Evolutionary conservation across 1,140 invertebrate genomes (phyloP).

Genomic region (Magallana ariakensis): DNA sequence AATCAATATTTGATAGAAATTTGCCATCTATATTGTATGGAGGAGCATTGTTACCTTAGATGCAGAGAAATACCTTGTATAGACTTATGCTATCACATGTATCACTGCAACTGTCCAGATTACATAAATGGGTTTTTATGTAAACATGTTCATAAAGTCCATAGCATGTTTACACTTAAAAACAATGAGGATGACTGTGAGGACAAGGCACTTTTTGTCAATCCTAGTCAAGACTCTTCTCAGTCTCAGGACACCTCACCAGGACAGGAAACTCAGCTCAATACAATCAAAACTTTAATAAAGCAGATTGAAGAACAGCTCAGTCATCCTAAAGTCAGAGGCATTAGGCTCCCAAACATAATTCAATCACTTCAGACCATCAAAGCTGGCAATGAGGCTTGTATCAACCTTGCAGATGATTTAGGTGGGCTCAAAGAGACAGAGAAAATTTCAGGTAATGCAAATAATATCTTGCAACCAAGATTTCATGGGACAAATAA

Average conservation of each 20-base stretch:
- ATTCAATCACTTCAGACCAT: constrained; percentile 22
- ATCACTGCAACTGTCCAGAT: constrained; percentile 30
- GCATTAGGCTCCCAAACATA: constrained; percentile 15
- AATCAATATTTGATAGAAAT: neutral
- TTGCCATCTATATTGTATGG: neutral
- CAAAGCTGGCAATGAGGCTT: constrained; percentile 26
- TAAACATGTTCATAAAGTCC: constrained; percentile 41
- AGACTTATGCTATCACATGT: constrained; percentile 36
- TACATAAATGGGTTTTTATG: constrained; percentile 27
- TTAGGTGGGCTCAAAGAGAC: neutral
- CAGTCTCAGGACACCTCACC: neutral
- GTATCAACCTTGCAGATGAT: neutral
- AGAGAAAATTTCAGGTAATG: neutral
- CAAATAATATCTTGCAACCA: constrained; percentile 37
- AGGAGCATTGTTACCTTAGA: constrained; percentile 23
- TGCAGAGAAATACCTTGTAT: constrained; percentile 3
- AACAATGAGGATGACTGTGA: neutral
- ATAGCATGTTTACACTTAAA: neutral
- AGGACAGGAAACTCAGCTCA: neutral
- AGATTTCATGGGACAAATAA: constrained; percentile 22
- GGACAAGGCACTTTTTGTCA: neutral
- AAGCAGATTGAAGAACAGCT: constrained; percentile 2
- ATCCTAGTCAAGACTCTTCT: neutral
- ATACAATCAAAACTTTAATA: neutral
- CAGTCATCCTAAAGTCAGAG: constrained; percentile 1